These are phyloP conservation scores for Drosophila murphyi DNA, from an alignment of 1,140 invertebrate species.

Conservation along the genomic window DNA sequence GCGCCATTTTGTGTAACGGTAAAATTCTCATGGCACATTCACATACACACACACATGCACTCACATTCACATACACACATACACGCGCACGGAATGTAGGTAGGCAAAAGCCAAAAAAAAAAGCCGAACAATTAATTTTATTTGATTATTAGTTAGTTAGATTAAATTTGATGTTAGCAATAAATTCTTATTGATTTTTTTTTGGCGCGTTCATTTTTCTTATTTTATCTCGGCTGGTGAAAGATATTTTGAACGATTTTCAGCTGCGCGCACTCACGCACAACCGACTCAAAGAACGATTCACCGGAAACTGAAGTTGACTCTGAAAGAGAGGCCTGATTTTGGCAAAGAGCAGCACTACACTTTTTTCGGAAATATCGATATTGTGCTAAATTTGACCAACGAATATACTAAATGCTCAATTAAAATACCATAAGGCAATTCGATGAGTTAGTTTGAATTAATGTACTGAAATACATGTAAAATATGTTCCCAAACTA, in stretches of 20 bases:
- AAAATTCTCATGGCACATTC: constrained; percentile 43
- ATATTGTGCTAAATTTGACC: constrained; percentile 2
- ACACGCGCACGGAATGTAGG: constrained; percentile 20
- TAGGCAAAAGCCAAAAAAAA: constrained; percentile 2
- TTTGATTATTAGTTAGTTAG: background rate
- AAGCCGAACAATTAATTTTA: background rate
- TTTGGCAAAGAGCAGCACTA: background rate
- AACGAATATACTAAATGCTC: constrained; percentile 1
- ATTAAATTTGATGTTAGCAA: constrained; percentile 4
- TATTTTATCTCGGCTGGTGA: constrained; percentile 2
- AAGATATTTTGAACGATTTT: background rate
- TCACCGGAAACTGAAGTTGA: constrained; percentile 38
- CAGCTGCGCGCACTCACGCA: background rate
- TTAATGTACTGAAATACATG: background rate
- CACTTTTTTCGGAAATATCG: constrained; percentile 3
- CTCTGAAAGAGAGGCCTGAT: constrained; percentile 8
- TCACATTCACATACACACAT: background rate
- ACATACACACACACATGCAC: constrained; percentile 5
- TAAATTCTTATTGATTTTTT: constrained; percentile 32
- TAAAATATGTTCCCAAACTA: too few relatives aligned
- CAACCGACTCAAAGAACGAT: constrained; percentile 25
- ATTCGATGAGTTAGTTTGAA: too few relatives aligned
- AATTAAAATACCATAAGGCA: background rate
- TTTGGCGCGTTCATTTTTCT: constrained; percentile 18
- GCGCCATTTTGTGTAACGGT: constrained; percentile 56